phyloP scores from a whole-genome alignment of 2,888 invertebrate species.

The Trisateles emortualis region DNA sequence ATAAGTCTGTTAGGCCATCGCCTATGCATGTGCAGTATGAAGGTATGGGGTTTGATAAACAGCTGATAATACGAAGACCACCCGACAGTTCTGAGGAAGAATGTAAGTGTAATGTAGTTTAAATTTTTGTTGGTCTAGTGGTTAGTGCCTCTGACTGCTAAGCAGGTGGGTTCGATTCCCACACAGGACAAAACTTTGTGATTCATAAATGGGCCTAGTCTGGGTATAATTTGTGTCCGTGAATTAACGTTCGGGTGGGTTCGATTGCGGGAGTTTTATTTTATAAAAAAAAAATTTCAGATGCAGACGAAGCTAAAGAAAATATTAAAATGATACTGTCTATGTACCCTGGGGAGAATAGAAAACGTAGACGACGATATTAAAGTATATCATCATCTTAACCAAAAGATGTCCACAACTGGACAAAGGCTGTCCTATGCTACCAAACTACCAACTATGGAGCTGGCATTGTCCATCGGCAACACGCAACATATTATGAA shows the following conservation, averaged over 20 bases:
- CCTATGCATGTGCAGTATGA: conserved; percentile 54
- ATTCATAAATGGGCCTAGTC: too few species aligned
- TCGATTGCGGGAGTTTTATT: background rate
- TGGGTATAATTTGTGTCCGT: too few species aligned
- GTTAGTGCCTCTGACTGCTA: too few species aligned
- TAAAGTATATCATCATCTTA: conserved; percentile 7
- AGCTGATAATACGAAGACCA: conserved; percentile 24
- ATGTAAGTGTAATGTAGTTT: conserved; percentile 53
- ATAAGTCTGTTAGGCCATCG: conserved; percentile 56
- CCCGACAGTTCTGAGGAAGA: conserved; percentile 50
- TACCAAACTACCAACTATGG: too few species aligned
- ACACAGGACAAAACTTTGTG: too few species aligned
- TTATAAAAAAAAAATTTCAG: conserved; percentile 49
- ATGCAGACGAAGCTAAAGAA: conserved; percentile 57
- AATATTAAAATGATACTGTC: conserved; percentile 52
- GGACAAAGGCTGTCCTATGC: too few species aligned
- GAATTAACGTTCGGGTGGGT: too few species aligned
- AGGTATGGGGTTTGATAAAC: conserved; percentile 59
- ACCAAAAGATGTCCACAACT: too few species aligned
- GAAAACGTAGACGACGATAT: conserved; percentile 38
- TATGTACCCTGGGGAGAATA: conserved; percentile 64
- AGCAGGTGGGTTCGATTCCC: too few species aligned
- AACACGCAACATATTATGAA: too few species aligned
- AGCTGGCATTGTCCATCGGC: too few species aligned
- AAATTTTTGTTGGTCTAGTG: too few species aligned